Base-by-base conservation (phyloP, 23 tunicate genomes). In the Trididemnum miniatum region DNA sequence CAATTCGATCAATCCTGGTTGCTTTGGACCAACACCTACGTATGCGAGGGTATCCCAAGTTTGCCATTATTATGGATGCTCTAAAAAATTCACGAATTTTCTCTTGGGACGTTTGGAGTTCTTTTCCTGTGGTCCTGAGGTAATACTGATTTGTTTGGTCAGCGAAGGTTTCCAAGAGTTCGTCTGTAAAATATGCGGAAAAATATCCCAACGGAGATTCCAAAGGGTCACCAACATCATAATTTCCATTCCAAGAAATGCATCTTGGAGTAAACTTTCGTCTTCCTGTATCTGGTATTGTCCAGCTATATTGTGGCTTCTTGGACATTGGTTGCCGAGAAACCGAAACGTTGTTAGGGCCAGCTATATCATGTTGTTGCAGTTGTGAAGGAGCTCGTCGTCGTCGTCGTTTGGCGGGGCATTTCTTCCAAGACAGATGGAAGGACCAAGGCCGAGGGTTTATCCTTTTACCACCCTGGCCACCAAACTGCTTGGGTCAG, bases 71-170 rank as follows among this genome's bases (percentile, higher is more conserved):
- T 31, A 69, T 69, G 7, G 37, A 15, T 34, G 39, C 39, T 5
- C 37, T 25, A 69, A 69, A 69, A n/a, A 69, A 69, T 69, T 69
- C 31, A 28, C 75, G 75, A 69, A 69, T 69, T 69, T 69, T 7
- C 3, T 34, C 75, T 31, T 5, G 39, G 4, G 39, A 15, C 5
- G 37, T 30, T 31, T 69, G 29, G 7, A 28, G 38, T 5, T 32
- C 12, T 9, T 31, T 69, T 69, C 75, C 75, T 31, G 75, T 69
- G n/a, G 37, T 34, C 26, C 75, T 30, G 27, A 69, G 5, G 37
- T 69, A 69, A 5, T 69, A 69, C 9, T 31, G 75, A 34, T 69
- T 69, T 15, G 75, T 69, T 34, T 69, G 27, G 37, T 32, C 39
- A 28, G 75, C 75, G 31, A 69, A 69, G 29, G 29, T 15, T 69